Conservation (phyloP, 2,113 vertebrate genomes). For the Apus apus region DNA sequence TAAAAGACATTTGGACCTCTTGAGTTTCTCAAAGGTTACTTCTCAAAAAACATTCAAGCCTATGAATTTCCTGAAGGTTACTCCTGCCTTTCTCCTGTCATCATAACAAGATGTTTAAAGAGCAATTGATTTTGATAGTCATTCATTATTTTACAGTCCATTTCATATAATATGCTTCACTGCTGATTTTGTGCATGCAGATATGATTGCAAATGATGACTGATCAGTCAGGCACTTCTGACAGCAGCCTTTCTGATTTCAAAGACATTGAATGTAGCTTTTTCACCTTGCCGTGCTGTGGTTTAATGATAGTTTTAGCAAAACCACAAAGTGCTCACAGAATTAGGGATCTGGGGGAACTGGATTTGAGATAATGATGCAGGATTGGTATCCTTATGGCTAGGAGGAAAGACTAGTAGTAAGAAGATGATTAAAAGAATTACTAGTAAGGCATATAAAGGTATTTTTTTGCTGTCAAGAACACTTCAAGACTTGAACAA, state of each 20-base stretch:
- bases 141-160: conserved; percentile 55
- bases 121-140: conserved; percentile 4
- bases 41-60: neutral
- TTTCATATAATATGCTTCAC: conserved; percentile 43
- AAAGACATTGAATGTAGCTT: conserved; percentile 7
- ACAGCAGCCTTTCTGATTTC: conserved; percentile 1
- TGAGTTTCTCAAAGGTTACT: neutral
- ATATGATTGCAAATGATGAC: conserved; percentile 49
- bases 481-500: neutral
- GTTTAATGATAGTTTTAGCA: neutral
- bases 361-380: neutral
- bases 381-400: neutral
- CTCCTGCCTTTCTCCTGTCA: neutral
- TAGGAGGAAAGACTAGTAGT: neutral
- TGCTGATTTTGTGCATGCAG: conserved; percentile 40
- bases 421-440: neutral
- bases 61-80: conserved; percentile 12
- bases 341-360: neutral
- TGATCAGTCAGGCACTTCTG: conserved; percentile 27
- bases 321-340: neutral
- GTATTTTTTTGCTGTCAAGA: neutral
- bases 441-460: neutral
- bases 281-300: neutral
- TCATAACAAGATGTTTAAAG: conserved; percentile 3
- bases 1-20: neutral